Base-by-base conservation (phyloP, 2,113 vertebrate species). In the Cheirogaleus medius region DNA sequence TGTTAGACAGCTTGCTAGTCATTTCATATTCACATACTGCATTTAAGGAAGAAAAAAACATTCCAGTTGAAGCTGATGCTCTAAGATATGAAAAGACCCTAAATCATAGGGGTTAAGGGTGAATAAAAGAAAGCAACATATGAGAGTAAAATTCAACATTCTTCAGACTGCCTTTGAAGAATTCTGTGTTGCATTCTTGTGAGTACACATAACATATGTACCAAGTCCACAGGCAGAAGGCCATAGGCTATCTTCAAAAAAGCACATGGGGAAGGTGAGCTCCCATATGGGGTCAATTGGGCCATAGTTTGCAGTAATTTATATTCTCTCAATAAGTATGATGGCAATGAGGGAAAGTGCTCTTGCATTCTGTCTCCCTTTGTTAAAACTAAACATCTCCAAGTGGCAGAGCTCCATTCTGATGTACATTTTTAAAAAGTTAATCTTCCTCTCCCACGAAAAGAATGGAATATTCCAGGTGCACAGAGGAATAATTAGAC, bases 401-500 rank as follows among this genome's bases (percentile, higher is more conserved):
- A 87, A 49, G 76, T 93, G 92, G 52, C 86, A 58, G 23, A 64
- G 23, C 58, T 90, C 78, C 89, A 93, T n/a, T 73, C 58, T 88
- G 71, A 82, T 42, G 68, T 60, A 76, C 71, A 64, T 42, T 80
- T 78, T 94, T 81, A 12, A 71, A 73, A 95, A 64, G 71, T 82
- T 87, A 68, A 77, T 54, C 20, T 92, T 95, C 52, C 49, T 54
- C 29, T 96, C 82, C 32, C 27, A 18, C 34, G 69, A 83, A 77
- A 81, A 93, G 87, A 89, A 83, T 66, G 84, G 97, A 97, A 96
- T 97, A 96, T 97, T 96, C 94, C 95, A 96, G 76, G 73, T 91
- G 69, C 93, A 64, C 49, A 82, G 66, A 92, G 94, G 81, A 77
- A 91, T 87, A 93, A n/a, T 27, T 66, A 71, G 37, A 96, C 82